phyloP scores from a whole-genome alignment of 92 coral and sea anemone species.

The Epizoanthus scotinus region DNA sequence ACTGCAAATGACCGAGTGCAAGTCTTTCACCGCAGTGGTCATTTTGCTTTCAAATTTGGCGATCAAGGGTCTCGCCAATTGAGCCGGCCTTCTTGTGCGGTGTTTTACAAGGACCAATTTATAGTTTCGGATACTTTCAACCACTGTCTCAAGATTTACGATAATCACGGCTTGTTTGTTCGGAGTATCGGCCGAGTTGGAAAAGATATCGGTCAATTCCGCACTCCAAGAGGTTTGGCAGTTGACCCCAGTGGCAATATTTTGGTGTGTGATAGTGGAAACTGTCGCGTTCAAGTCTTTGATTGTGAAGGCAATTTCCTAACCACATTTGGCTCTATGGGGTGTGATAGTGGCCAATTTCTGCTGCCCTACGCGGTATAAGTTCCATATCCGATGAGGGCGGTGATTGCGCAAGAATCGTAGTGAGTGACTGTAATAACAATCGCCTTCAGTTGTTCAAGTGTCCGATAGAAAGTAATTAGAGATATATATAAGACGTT shows the following conservation, averaged over 20 bases:
- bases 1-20: constrained; percentile 51
- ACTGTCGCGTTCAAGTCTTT: constrained; percentile 59
- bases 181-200: constrained; percentile 64
- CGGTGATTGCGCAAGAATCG: constrained; percentile 37
- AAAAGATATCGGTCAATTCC: constrained; percentile 57
- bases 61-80: constrained; percentile 44
- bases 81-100: constrained; percentile 59
- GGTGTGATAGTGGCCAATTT: constrained; percentile 52
- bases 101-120: constrained; percentile 58
- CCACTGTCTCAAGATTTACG: constrained; percentile 65
- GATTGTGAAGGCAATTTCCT: constrained; percentile 68
- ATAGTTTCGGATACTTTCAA: constrained; percentile 70
- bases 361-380: constrained; percentile 57
- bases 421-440: constrained; percentile 61
- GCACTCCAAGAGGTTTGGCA: constrained; percentile 57
- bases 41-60: constrained; percentile 61
- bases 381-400: constrained; percentile 24
- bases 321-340: constrained; percentile 52
- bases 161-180: constrained; percentile 54
- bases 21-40: constrained; percentile 59
- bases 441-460: constrained; percentile 51
- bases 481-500: too few species aligned
- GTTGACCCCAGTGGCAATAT: constrained; percentile 56
- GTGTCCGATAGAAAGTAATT: constrained; percentile 20
- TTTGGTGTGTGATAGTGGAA: constrained; percentile 68